phyloP scores from a whole-genome alignment of 1,140 invertebrate species.

The Sitophilus oryzae region DNA sequence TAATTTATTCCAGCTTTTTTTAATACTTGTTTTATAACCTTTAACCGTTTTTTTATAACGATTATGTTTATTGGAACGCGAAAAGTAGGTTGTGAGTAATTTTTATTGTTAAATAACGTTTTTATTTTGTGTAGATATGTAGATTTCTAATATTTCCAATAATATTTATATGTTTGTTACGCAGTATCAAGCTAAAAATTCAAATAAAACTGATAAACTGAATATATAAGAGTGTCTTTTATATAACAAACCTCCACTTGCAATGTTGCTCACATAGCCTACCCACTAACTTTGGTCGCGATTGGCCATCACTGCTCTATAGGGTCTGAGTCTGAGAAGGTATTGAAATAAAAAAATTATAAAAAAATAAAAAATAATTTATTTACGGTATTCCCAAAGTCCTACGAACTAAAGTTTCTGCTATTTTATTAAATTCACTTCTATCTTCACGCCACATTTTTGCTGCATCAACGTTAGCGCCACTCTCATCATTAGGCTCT shows the following conservation, averaged over 20 bases:
- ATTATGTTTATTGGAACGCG: not conserved
- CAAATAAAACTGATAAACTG: too few relatives aligned
- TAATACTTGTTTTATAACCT: too few relatives aligned
- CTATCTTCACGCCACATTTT: conserved; percentile 99
- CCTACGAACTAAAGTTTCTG: conserved; percentile 85
- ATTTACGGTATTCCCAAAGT: conserved; percentile 65
- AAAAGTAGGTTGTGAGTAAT: not conserved
- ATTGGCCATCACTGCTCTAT: too few relatives aligned
- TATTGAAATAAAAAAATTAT: too few relatives aligned
- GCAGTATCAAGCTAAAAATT: not conserved
- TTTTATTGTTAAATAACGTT: not conserved
- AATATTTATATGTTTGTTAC: conserved; percentile 16
- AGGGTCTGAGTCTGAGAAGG: too few relatives aligned
- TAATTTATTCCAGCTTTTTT: too few relatives aligned
- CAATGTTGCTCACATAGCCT: too few relatives aligned
- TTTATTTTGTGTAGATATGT: not conserved
- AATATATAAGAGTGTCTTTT: too few relatives aligned
- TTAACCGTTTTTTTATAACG: too few relatives aligned
- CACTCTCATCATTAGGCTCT: conserved; percentile 99
- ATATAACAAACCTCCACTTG: too few relatives aligned
- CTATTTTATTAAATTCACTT: conserved; percentile 89
- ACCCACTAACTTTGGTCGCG: too few relatives aligned
- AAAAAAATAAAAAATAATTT: too few relatives aligned
- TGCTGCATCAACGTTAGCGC: conserved; percentile 98
- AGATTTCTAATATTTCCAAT: conserved; percentile 4